Percentiles rank a stretch among this genome's conserved stretches.
These are phyloP conservation scores for Ascaphus truei DNA, from an alignment of 2,113 vertebrate species.

Conservation along the genomic window DNA sequence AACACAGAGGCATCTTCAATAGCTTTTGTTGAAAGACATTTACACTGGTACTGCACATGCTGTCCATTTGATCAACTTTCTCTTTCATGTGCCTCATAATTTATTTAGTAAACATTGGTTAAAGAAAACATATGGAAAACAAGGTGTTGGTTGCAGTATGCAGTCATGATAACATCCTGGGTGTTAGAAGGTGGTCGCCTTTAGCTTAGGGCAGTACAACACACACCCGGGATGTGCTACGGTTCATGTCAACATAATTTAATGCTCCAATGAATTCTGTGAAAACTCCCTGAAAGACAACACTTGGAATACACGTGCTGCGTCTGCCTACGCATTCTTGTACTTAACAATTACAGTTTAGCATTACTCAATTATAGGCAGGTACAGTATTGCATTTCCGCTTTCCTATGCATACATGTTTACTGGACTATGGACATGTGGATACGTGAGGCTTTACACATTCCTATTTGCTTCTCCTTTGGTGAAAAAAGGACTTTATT, in stretches of 20 bases:
- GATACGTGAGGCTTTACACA: no score
- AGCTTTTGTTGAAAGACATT: no score
- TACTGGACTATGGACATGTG: no score
- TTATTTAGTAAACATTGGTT: neutral
- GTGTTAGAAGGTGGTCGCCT: neutral
- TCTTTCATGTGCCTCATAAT: neutral
- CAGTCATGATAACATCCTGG: slow-evolving; percentile 22
- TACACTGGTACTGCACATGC: no score
- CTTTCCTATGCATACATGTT: no score
- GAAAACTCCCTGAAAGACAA: slow-evolving; percentile 8
- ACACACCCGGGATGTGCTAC: slow-evolving; percentile 3
- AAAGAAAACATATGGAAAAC: neutral
- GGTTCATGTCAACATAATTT: slow-evolving; percentile 21
- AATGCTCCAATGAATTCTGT: neutral
- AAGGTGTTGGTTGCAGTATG: neutral
- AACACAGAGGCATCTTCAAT: no score
- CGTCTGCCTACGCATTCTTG: neutral
- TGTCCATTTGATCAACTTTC: neutral
- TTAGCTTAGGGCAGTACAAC: neutral
- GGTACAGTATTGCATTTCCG: no score
- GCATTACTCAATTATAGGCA: neutral
- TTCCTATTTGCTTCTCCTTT: no score
- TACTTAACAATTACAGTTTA: neutral
- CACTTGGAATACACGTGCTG: neutral
- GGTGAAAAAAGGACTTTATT: no score